These are phyloP conservation scores for Bos javanicus DNA, from an alignment of 2,113 vertebrate genomes.

Conservation along the genomic window DNA sequence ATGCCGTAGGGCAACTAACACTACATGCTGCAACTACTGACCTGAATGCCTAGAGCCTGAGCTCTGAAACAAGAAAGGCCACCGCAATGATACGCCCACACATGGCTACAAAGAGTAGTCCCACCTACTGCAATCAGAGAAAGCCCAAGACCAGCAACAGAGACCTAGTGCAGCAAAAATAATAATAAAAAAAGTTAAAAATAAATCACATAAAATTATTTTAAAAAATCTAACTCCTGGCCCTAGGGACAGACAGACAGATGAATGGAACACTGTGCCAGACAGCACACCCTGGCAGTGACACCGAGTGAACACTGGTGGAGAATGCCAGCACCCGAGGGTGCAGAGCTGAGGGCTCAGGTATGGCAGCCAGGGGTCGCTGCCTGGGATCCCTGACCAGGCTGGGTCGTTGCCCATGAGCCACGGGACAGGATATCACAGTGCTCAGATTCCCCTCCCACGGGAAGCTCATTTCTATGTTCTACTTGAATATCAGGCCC, in stretches of 20 bases:
- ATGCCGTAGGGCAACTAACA: neutral
- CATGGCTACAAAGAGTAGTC: neutral
- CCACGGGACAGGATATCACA: neutral
- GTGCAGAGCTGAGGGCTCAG: neutral
- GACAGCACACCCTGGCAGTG: neutral
- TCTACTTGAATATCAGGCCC: neutral
- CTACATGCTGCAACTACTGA: neutral
- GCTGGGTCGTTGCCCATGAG: neutral
- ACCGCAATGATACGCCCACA: neutral
- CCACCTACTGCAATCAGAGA: neutral
- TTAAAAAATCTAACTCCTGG: neutral
- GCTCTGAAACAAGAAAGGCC: neutral
- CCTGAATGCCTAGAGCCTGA: neutral
- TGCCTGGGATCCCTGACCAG: neutral
- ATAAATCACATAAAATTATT: neutral
- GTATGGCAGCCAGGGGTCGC: neutral
- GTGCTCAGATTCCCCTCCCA: neutral
- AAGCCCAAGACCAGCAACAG: neutral
- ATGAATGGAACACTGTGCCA: neutral
- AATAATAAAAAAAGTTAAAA: neutral
- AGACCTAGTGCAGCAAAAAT: neutral
- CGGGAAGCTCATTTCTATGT: neutral
- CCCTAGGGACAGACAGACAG: neutral
- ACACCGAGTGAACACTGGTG: accelerated
- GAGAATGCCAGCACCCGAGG: neutral